Evolutionary conservation across 35 echinoderm and acorn worm species (phyloP).

Genomic region (Hemicentrotus pulcherrimus): DNA sequence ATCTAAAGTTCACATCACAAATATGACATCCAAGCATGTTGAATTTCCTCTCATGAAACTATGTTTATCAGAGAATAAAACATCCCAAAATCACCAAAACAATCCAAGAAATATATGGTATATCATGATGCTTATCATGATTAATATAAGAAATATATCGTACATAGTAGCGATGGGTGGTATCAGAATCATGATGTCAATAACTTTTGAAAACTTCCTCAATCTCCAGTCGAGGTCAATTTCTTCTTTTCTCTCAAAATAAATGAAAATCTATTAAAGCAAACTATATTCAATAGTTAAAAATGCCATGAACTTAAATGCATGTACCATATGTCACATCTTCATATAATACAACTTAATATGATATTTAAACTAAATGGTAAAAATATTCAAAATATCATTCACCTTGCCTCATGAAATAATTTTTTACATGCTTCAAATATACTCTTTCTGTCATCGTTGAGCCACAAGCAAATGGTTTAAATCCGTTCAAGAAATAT

Average conservation of each 20-base stretch:
- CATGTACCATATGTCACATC: background rate
- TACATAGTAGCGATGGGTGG: background rate
- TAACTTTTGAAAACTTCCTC: background rate
- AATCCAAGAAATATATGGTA: background rate
- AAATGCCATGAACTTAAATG: background rate
- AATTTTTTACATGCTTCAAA: background rate
- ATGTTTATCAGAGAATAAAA: background rate
- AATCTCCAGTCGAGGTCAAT: background rate
- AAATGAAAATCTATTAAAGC: background rate
- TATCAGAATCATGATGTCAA: background rate
- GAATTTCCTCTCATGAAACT: background rate
- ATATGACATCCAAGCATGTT: background rate
- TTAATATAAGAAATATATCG: background rate
- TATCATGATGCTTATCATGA: background rate
- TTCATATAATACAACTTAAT: background rate
- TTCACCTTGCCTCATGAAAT: background rate
- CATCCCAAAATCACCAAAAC: background rate
- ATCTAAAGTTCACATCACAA: slow-evolving; percentile 5
- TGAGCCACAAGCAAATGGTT: background rate
- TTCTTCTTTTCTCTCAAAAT: background rate
- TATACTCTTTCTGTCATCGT: background rate
- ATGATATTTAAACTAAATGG: background rate
- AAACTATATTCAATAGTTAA: background rate
- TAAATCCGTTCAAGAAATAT: background rate
- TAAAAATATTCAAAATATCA: background rate